Evolutionary conservation across 2,888 invertebrate species (phyloP), one percentile per base, ranked within the genome.

Genomic region (Nowickia ferox): DNA sequence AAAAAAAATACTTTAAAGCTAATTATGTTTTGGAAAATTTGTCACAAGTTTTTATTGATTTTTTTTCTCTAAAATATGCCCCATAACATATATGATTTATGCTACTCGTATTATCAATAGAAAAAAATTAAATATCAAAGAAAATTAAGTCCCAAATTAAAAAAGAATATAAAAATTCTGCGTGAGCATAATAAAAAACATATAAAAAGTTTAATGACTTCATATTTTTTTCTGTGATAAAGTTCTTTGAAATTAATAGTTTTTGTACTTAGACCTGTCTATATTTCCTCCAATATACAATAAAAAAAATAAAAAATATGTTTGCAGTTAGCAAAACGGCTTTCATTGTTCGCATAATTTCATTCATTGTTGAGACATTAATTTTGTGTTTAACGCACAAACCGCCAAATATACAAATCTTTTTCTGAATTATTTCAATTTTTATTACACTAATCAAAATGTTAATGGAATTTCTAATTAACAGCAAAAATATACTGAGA

Each of bases 381-480:
- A 42, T 68, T 48, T 46, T 3, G 48, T 66, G 9, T 51, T 30
- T 68, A 17, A 51, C 10, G 53, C 10, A 19, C 15, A 22, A 57
- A 30, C 30, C 74, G 22, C 19, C 9, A 40, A 38, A 61, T 40
- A 38, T 40, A 51, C 51, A 15, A 19, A 42, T 51, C 42, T 19
- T 57, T 57, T n/a, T 51, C 15, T 51, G 61, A 61, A 51, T 51
- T 22, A 63, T 63, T 48, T 40, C 13, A 40, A 42, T 51, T 63
- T n/a, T 74, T 51, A 61, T 74, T 40, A 51, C 15, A 63, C 40
- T 11, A 40, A 63, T 74, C 15, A 61, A 61, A 61, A 9, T 51
- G 63, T 53, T 19, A 63, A 61, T 74, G 63, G 30, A 74, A 51
- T 51, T 3, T 57, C 17, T 68, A 57, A 57, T 57, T 46, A 57